phyloP scores from a whole-genome alignment of 2,113 vertebrate species.

The Bos javanicus region DNA sequence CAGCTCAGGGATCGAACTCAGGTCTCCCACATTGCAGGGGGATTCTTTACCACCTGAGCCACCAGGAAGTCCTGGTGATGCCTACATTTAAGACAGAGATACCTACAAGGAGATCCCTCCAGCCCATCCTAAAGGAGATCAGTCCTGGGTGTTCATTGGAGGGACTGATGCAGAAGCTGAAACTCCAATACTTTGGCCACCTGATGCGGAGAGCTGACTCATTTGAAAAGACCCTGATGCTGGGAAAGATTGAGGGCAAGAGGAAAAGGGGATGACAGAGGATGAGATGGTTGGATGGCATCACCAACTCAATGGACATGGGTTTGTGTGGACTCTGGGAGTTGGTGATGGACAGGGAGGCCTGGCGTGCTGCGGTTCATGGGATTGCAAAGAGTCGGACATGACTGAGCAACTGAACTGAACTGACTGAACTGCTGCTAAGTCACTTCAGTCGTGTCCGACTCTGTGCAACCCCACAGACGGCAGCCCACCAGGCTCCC shows the following conservation, averaged over 20 bases:
- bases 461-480: too few species aligned
- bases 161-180: background rate
- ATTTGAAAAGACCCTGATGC: background rate
- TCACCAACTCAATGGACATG: too few species aligned
- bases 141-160: background rate
- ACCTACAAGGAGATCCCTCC: background rate
- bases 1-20: background rate
- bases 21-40: background rate
- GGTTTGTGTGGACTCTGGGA: too few species aligned
- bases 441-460: too few species aligned
- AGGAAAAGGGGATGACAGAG: too few species aligned
- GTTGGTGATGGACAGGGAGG: background rate
- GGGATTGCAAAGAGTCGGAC: background rate
- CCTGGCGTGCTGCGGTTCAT: background rate
- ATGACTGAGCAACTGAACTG: background rate
- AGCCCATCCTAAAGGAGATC: background rate
- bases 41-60: background rate
- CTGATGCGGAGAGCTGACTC: background rate
- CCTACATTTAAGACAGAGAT: background rate
- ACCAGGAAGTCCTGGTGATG: background rate
- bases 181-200: background rate
- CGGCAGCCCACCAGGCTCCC: too few species aligned
- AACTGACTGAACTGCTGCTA: background rate
- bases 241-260: too few species aligned
- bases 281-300: too few species aligned